Percentiles rank a stretch among this genome's conserved stretches.
These are phyloP conservation scores for Melipona bicolor DNA, from an alignment of 2,888 invertebrate species.

Conservation along the genomic window DNA sequence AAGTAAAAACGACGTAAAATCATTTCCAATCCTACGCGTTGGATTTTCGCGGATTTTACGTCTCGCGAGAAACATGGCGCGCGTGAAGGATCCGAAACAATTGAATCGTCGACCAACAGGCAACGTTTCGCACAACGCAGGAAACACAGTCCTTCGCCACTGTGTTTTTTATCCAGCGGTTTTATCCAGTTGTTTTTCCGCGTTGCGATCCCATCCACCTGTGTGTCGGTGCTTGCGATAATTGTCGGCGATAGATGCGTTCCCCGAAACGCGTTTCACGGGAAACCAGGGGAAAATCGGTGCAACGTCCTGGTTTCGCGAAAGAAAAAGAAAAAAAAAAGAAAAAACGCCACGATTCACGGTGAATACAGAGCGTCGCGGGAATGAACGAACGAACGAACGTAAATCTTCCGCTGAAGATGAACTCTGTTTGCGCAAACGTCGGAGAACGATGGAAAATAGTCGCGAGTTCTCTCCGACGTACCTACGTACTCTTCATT, in stretches of 20 bases:
- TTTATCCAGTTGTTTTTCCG: slow-evolving; percentile 49
- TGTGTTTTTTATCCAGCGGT: background rate
- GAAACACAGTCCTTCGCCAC: slow-evolving; percentile 19
- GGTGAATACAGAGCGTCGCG: slow-evolving; percentile 3
- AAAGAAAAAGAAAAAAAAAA: too few relatives aligned
- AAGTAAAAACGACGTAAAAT: background rate
- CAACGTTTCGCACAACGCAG: slow-evolving; percentile 44
- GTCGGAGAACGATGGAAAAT: background rate
- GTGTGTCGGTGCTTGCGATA: slow-evolving; percentile 54
- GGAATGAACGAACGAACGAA: background rate
- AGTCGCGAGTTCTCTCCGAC: background rate
- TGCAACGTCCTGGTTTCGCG: background rate
- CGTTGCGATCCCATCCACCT: slow-evolving; percentile 63
- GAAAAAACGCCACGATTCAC: slow-evolving; percentile 10
- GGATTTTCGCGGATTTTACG: too few relatives aligned
- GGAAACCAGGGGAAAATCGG: slow-evolving; percentile 44
- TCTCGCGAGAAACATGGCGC: too few relatives aligned
- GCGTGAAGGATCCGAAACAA: slow-evolving; percentile 30
- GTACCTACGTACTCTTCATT: background rate
- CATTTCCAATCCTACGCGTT: too few relatives aligned
- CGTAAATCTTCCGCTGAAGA: background rate
- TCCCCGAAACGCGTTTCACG: slow-evolving; percentile 47
- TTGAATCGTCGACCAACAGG: slow-evolving; percentile 55
- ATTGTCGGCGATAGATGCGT: slow-evolving; percentile 54
- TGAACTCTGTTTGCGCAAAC: background rate